Conservation (phyloP, 1,140 invertebrate genomes). For the Drosophila saltans region DNA sequence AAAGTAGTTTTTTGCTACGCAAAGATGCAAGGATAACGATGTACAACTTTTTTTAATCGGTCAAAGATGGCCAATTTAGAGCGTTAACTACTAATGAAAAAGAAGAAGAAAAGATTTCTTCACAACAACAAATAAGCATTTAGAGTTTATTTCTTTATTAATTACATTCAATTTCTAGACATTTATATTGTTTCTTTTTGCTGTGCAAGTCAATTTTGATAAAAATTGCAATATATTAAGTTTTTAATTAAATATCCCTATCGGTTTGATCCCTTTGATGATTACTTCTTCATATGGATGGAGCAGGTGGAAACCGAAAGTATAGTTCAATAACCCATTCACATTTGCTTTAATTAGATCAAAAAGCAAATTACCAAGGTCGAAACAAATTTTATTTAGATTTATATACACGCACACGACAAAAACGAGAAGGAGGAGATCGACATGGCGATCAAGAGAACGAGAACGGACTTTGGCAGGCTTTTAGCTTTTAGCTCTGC, state of each 20-base stretch:
- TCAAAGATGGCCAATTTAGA: too few relatives aligned
- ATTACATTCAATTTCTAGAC: too few relatives aligned
- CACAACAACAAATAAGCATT: too few relatives aligned
- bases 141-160: too few relatives aligned
- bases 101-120: too few relatives aligned
- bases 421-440: constrained; percentile 20
- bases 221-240: constrained; percentile 62
- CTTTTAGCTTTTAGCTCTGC: constrained; percentile 68
- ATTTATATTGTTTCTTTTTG: constrained; percentile 11
- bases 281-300: constrained; percentile 9
- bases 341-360: constrained; percentile 42
- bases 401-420: constrained; percentile 18
- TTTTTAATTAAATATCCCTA: constrained; percentile 51
- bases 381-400: constrained; percentile 61
- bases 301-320: constrained; percentile 33
- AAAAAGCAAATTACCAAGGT: constrained; percentile 40
- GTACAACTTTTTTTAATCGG: too few relatives aligned
- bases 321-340: neutral
- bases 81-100: too few relatives aligned
- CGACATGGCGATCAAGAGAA: constrained; percentile 11
- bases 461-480: constrained; percentile 59
- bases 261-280: constrained; percentile 3
- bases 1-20: too few relatives aligned
- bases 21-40: too few relatives aligned
- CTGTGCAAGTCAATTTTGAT: constrained; percentile 49